A percentile compares a stretch with the other conserved stretches of the same genome.
phyloP scores from a whole-genome alignment of 2,888 invertebrate genomes.

The Plebejus argus region DNA sequence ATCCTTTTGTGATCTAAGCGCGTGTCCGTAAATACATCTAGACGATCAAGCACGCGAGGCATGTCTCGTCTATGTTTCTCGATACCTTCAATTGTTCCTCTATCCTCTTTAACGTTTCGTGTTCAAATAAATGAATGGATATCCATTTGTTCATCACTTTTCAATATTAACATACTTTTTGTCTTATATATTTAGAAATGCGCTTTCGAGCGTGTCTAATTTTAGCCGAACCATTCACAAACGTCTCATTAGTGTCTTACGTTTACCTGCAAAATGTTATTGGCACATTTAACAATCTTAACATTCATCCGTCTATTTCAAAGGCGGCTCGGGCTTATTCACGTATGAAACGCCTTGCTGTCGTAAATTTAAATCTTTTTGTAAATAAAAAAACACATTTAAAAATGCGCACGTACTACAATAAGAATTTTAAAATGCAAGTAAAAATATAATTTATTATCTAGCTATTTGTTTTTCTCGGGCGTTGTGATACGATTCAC shows the following conservation, averaged over 20 bases:
- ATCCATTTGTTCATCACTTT: neutral
- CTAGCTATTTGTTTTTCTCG: conserved; percentile 16
- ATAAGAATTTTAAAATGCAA: conserved; percentile 21
- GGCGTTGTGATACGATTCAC: conserved; percentile 18
- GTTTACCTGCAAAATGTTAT: conserved; percentile 62
- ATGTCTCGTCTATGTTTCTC: conserved; percentile 45
- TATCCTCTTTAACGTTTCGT: neutral
- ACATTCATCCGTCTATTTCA: conserved; percentile 36
- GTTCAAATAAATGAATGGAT: neutral
- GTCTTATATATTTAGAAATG: conserved; percentile 24
- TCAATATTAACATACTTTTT: conserved; percentile 27
- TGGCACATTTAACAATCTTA: conserved; percentile 52
- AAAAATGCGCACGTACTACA: conserved; percentile 43
- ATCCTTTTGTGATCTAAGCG: conserved; percentile 30
- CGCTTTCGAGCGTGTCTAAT: conserved; percentile 54
- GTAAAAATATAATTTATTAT: conserved; percentile 27
- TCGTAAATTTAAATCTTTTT: conserved; percentile 26
- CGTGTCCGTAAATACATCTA: conserved; percentile 59
- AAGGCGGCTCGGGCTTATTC: conserved; percentile 4
- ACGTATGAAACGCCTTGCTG: neutral
- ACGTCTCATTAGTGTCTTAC: conserved; percentile 67
- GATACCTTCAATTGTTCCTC: neutral
- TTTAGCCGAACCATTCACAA: conserved; percentile 55
- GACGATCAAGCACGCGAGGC: conserved; percentile 64
- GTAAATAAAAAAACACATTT: conserved; percentile 37